These are phyloP conservation scores for Poliocrania exsul DNA, from an alignment of 2,797 vertebrate genomes.

Conservation along the genomic window DNA sequence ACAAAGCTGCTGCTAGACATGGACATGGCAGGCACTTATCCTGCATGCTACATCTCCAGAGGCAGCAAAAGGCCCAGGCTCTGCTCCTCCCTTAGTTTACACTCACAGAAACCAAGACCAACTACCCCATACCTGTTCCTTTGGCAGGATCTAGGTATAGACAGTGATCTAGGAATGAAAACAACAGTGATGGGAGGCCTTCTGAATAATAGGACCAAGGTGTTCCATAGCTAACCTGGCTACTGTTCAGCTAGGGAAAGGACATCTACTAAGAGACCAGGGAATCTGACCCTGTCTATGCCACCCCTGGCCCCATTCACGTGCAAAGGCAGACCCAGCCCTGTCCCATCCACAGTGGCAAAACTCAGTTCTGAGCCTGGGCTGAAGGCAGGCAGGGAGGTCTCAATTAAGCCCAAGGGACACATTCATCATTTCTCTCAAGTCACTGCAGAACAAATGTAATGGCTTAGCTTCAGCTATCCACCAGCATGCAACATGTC, in stretches of 20 bases:
- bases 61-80: neutral
- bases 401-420: neutral
- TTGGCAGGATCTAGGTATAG: neutral
- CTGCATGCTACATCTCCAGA: neutral
- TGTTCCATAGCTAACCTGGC: neutral
- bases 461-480: too few species aligned
- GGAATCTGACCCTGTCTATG: neutral
- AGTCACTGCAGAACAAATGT: neutral
- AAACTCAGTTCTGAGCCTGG: neutral
- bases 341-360: neutral
- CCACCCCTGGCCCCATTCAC: neutral
- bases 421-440: neutral
- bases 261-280: accelerated
- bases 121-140: neutral
- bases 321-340: neutral
- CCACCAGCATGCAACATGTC: neutral
- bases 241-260: neutral
- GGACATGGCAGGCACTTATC: neutral
- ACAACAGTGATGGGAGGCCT: neutral
- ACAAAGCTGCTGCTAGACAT: neutral
- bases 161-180: neutral
- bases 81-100: neutral
- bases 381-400: neutral
- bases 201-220: neutral
- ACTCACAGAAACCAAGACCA: neutral